A percentile compares a stretch with the other conserved stretches of the same genome.
phyloP scores from a whole-genome alignment of 2,797 vertebrate genomes.

The Labroides dimidiatus region DNA sequence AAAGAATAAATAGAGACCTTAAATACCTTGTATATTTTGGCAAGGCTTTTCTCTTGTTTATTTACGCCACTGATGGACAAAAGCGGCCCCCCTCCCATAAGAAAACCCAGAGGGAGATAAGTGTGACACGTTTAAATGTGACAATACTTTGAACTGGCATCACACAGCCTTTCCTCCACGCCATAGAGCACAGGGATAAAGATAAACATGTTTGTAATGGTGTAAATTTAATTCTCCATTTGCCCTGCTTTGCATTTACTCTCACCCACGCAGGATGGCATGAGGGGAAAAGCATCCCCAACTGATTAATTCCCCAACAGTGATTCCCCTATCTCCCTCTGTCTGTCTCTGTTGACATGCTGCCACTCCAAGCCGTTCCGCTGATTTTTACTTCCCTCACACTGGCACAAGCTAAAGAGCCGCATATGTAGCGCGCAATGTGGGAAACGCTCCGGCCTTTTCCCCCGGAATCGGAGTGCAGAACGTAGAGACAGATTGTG shows the following conservation, averaged over 20 bases:
- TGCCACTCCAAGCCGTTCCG: constrained; percentile 75
- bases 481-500: constrained; percentile 81
- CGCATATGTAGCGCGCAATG: constrained; percentile 53
- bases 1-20: not conserved
- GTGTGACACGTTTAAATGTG: constrained; percentile 77
- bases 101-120: constrained; percentile 67
- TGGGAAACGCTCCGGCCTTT: constrained; percentile 64
- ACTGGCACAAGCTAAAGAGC: constrained; percentile 67
- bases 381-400: constrained; percentile 74
- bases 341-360: constrained; percentile 76
- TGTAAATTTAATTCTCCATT: constrained; percentile 83
- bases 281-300: constrained; percentile 61
- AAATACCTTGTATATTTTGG: not conserved
- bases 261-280: constrained; percentile 63
- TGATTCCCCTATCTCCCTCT: constrained; percentile 61
- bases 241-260: constrained; percentile 59
- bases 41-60: constrained; percentile 53
- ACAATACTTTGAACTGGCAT: constrained; percentile 83
- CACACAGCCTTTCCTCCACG: constrained; percentile 73
- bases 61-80: constrained; percentile 72
- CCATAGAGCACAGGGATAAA: constrained; percentile 72
- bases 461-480: constrained; percentile 69
- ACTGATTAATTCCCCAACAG: constrained; percentile 71
- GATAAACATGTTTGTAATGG: constrained; percentile 87
- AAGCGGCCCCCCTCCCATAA: constrained; percentile 18